Percentiles rank a stretch among this genome's conserved stretches.
Evolutionary conservation across 2,113 vertebrate genomes (phyloP).

Genomic region (Malurus elegans): DNA sequence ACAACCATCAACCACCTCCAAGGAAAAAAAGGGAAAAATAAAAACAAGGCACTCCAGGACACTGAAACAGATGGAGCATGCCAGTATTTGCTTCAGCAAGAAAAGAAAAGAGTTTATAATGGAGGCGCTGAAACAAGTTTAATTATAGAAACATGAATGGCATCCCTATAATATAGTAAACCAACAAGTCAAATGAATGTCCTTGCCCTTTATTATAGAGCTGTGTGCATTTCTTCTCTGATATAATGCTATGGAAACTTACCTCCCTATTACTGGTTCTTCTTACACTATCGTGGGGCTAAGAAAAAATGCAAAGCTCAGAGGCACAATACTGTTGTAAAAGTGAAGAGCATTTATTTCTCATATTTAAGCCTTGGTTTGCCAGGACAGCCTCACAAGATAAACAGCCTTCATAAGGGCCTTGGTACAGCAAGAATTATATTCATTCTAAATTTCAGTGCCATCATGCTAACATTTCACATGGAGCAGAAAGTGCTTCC

Average conservation of each 20-base stretch:
- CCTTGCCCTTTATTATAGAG: not conserved
- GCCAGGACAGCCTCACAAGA: constrained; percentile 22
- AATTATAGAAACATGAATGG: constrained; percentile 48
- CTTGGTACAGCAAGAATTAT: not conserved
- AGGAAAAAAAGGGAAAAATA: not conserved
- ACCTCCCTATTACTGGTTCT: not conserved
- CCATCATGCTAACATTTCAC: not conserved
- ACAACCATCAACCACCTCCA: rapidly evolving
- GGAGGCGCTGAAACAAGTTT: constrained; percentile 15
- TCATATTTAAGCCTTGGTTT: constrained; percentile 23
- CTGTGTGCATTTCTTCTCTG: not conserved
- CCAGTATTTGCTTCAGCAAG: constrained; percentile 10
- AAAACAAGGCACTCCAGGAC: constrained; percentile 3
- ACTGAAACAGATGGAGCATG: constrained; percentile 20
- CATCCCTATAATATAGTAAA: constrained; percentile 31
- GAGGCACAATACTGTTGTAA: not conserved
- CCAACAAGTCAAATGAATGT: not conserved
- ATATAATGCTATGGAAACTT: not conserved
- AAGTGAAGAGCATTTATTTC: constrained; percentile 10
- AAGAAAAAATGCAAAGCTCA: not conserved
- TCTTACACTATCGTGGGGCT: not conserved
- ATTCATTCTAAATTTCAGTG: not conserved
- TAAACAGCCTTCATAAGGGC: not conserved
- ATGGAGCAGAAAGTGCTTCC: constrained; percentile 35
- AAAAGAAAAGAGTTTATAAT: not conserved